Base-by-base conservation (phyloP, 2,113 vertebrate genomes). In the Lepidothrix coronata region DNA sequence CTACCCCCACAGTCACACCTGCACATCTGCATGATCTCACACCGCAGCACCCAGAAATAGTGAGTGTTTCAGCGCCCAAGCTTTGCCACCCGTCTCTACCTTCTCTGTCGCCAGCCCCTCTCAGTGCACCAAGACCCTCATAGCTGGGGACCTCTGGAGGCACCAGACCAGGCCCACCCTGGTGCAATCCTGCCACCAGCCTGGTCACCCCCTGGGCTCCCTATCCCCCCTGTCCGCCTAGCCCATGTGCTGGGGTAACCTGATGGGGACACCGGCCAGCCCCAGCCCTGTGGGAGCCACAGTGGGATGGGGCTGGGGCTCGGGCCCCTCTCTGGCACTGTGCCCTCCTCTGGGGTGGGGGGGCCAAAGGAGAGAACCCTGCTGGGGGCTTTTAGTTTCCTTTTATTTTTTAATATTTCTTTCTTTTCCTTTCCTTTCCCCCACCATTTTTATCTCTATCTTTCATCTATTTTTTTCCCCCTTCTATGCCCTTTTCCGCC, bases 51-150 rank as follows among this genome's bases (percentile, higher is more conserved):
- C 55, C 77, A 12, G 21, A 30, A 2, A 31, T 8, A 41, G 14
- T 1, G 0, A 54, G 57, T 11, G 1, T 5, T 65, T 37, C 0
- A 3, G 67, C 1, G 0, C 9, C 31, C 0, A 0, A 25, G 54
- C n/a, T 95, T 21, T 55, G 41, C 59, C n/a, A 35, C 44, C 52
- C 0, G 0, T 8, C 37, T 43, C 57, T 33, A 0, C 11, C 23
- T 6, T 54, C 51, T 5, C 41, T 49, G 35, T 27, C 27, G 51
- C 14, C 88, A 72, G 57, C 25, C 17, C 22, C 27, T 59, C 43
- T 14, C 65, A 4, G 52, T 6, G 59, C 37, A 22, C 16, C 63
- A 3, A 63, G 39, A 68, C 8, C 27, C 58, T 22, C 13, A 2
- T 0, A 55, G 28, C 23, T 2, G 4, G 28, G 39, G 54, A 27